These are phyloP conservation scores for Heliopora coerulea DNA, from an alignment of 92 coral and sea anemone genomes.

Conservation along the genomic window DNA sequence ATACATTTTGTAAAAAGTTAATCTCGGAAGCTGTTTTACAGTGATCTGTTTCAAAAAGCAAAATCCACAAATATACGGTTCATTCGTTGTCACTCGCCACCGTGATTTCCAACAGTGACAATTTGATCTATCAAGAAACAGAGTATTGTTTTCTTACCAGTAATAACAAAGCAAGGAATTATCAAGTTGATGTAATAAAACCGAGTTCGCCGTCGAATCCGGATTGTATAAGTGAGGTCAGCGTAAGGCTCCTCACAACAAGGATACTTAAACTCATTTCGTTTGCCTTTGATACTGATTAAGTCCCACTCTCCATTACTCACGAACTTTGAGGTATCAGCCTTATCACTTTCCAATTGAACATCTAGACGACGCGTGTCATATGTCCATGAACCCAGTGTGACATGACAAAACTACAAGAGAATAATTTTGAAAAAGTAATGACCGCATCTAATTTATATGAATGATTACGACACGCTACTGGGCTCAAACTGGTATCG, in stretches of 20 bases:
- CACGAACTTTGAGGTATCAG: slow-evolving; percentile 73
- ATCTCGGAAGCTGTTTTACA: too few species aligned
- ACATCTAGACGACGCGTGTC: slow-evolving; percentile 84
- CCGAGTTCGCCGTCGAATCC: slow-evolving; percentile 72
- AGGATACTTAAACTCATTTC: slow-evolving; percentile 66
- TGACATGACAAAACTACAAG: slow-evolving; percentile 73
- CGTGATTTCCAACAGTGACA: too few species aligned
- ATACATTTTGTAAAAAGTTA: too few species aligned
- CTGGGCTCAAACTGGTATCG: too few species aligned
- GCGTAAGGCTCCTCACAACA: slow-evolving; percentile 84
- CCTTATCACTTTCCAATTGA: slow-evolving; percentile 56
- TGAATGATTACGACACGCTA: too few species aligned
- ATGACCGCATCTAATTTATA: too few species aligned
- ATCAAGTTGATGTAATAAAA: slow-evolving; percentile 87
- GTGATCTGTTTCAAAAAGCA: too few species aligned
- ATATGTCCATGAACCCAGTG: slow-evolving; percentile 96
- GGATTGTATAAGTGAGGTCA: slow-evolving; percentile 77
- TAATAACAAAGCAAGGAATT: slow-evolving; percentile 81
- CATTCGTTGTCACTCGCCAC: too few species aligned
- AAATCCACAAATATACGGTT: too few species aligned
- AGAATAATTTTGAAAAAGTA: too few species aligned
- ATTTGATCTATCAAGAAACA: too few species aligned
- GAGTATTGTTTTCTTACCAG: slow-evolving; percentile 71
- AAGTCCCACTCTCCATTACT: slow-evolving; percentile 92
- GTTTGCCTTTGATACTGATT: slow-evolving; percentile 67